Evolutionary conservation across 2,113 vertebrate species (phyloP).

Genomic region (Apteryx mantelli): DNA sequence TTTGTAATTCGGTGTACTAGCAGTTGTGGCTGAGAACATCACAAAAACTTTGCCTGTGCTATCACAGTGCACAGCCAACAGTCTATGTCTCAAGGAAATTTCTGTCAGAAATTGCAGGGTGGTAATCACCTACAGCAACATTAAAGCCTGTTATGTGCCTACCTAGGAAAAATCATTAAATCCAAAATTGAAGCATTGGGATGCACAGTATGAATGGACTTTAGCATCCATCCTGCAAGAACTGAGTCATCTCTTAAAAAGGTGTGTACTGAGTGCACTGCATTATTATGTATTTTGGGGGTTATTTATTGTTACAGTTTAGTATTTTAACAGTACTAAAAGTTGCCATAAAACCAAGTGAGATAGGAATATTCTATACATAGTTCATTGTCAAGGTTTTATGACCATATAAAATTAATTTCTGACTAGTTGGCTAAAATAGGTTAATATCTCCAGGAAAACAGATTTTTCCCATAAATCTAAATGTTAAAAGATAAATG

Average conservation of each 20-base stretch:
- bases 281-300: background rate
- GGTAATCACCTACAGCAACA: background rate
- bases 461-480: background rate
- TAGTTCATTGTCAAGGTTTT: background rate
- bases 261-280: background rate
- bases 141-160: background rate
- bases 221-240: conserved; percentile 6
- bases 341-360: background rate
- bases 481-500: background rate
- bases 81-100: background rate
- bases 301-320: background rate
- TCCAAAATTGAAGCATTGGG: background rate
- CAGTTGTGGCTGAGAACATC: background rate
- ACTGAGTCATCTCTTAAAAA: conserved; percentile 16
- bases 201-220: background rate
- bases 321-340: background rate
- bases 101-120: background rate
- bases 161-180: background rate
- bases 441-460: conserved; percentile 7
- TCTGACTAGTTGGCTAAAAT: background rate
- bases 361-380: background rate
- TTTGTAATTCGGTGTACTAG: background rate
- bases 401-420: conserved; percentile 3
- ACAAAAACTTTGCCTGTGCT: background rate
- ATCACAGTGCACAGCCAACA: background rate